phyloP scores from a whole-genome alignment of 2,113 vertebrate species.

The Oriolus oriolus region DNA sequence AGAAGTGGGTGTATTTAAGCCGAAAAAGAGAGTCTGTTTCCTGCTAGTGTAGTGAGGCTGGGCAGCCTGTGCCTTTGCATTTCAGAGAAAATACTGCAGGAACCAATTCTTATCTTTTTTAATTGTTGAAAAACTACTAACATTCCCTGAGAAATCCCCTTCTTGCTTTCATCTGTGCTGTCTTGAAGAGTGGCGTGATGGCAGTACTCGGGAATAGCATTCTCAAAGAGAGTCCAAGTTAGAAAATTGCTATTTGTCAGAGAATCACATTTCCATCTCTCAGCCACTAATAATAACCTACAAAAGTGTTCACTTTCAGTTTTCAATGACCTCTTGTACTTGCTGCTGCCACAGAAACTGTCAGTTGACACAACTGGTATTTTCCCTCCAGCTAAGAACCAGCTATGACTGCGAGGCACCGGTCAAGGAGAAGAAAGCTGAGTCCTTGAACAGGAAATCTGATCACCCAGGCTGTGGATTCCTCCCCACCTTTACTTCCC shows the following conservation, averaged over 20 bases:
- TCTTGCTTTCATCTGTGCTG: neutral
- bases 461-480: neutral
- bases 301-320: constrained; percentile 15
- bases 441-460: neutral
- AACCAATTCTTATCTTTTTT: neutral
- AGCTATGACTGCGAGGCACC: neutral
- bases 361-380: neutral
- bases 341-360: neutral
- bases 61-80: neutral
- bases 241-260: neutral
- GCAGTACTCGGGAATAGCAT: neutral
- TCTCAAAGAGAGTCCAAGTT: neutral
- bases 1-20: constrained; percentile 22
- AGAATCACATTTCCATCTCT: constrained; percentile 40
- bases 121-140: neutral
- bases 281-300: constrained; percentile 37
- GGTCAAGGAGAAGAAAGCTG: neutral
- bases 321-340: constrained; percentile 13
- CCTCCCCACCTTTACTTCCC: neutral
- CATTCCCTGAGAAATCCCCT: neutral
- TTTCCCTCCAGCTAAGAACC: constrained; percentile 11
- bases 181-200: constrained; percentile 1
- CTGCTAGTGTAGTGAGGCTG: neutral
- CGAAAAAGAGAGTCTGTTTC: constrained; percentile 30
- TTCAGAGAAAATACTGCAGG: neutral